Evolutionary conservation across 2,888 invertebrate genomes (phyloP).

Genomic region (Piscicola geometra): DNA sequence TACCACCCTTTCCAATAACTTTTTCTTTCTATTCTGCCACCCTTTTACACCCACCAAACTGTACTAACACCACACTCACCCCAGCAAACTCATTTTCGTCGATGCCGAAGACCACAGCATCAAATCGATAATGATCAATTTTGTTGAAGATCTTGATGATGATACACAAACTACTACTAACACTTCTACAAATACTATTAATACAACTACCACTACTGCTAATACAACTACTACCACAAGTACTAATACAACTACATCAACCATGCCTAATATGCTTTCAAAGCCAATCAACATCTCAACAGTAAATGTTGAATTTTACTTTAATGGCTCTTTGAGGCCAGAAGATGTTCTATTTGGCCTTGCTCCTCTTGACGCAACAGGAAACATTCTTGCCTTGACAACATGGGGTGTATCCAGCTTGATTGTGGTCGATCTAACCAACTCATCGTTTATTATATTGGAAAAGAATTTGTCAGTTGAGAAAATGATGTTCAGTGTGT

Average conservation of each 20-base stretch:
- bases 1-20: too few relatives aligned
- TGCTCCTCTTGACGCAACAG: background rate
- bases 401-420: background rate
- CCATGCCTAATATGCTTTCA: background rate
- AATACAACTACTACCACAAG: background rate
- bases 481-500: too few relatives aligned
- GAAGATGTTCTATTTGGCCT: background rate
- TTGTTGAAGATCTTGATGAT: background rate
- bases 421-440: conserved; percentile 1
- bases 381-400: background rate
- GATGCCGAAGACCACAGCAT: background rate
- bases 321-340: background rate
- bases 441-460: background rate
- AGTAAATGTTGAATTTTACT: background rate
- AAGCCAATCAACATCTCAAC: background rate
- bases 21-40: too few relatives aligned
- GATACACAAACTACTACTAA: background rate
- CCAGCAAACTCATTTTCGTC: background rate
- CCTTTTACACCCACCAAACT: too few relatives aligned
- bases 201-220: background rate
- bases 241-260: background rate
- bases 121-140: background rate
- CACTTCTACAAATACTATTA: background rate
- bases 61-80: background rate
- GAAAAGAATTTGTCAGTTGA: background rate